Evolutionary conservation across 1,140 invertebrate species (phyloP), one percentile per base, ranked within the genome.

Genomic region (Bombus waltoni): DNA sequence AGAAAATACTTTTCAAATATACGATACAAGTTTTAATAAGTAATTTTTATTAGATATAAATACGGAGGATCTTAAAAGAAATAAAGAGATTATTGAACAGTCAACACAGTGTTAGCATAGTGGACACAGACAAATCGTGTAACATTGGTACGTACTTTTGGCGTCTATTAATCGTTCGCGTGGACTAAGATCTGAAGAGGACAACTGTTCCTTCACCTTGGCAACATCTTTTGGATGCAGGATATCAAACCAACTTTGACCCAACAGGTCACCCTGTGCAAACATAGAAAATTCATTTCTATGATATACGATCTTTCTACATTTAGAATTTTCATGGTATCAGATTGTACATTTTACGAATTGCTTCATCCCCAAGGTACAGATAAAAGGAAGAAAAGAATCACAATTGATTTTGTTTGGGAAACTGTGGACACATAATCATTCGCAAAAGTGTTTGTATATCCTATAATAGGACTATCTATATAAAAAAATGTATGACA

Each of bases 161-260:
- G 98, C 98, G 95, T 99, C 98, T 91, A 99, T 98, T 35, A 99
- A 96, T 88, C 98, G 95, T 95, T 99, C 98, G 44, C 98, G 95
- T 1, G 98, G 98, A 91, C 97, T 98, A 38, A 98, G 96, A 95
- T 99, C 98, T 1, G 98, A 98, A 0, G 98, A 98, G 0, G 98
- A 98, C 1, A 99, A 95, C 93, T 99, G 98, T 93, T 99, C 98
- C 94, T 99, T 99, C 1, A 99, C 98, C 95, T 99, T 99, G 72
- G 97, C 97, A 57, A 99, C 97, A 94, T 99, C 98, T 94, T 99
- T 98, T 0, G 98, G 98, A 94, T 99, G 98, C 9, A 99, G 95
- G 78, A 99, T 98, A 94, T 99, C 98, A 95, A 99, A 99, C 96
- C 98, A 97, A 93, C 98, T 99, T 95, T 99, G 98, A 2, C 98